phyloP scores from a whole-genome alignment of 2,113 vertebrate species.

The Anhinga rufa region DNA sequence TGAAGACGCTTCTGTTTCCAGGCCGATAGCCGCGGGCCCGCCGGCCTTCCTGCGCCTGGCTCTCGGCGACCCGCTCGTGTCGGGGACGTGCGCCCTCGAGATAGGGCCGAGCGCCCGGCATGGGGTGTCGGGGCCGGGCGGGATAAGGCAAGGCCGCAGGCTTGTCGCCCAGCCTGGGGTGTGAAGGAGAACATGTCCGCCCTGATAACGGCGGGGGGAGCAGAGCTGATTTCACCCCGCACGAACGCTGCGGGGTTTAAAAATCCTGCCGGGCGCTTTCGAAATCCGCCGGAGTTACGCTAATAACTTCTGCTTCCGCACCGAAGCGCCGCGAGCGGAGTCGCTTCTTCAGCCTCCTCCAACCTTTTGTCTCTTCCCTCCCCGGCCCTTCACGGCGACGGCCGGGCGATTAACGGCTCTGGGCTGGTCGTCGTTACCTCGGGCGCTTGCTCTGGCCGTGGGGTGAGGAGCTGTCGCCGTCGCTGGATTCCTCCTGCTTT shows the following conservation, averaged over 20 bases:
- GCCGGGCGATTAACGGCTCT: rapidly evolving
- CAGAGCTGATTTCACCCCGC: neutral
- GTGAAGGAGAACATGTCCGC: neutral
- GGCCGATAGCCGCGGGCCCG: neutral
- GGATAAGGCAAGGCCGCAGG: neutral
- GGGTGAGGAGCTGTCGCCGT: neutral
- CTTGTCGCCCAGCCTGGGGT: neutral
- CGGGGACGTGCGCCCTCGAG: neutral
- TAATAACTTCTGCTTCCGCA: neutral
- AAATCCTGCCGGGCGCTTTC: neutral
- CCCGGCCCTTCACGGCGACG: too few relatives aligned
- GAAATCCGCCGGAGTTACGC: neutral
- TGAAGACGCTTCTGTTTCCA: neutral
- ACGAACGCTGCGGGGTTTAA: neutral
- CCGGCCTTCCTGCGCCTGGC: rapidly evolving
- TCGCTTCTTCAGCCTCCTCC: neutral
- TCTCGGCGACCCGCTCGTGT: rapidly evolving
- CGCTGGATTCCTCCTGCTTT: neutral
- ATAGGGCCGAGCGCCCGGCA: neutral
- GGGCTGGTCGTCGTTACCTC: too few relatives aligned
- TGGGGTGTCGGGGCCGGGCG: neutral
- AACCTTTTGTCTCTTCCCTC: neutral
- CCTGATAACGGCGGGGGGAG: neutral
- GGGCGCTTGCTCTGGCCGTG: rapidly evolving
- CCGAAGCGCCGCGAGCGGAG: neutral